Evolutionary conservation across 2,113 vertebrate genomes (phyloP), one percentile per base, ranked within the genome.

Genomic region (Nibea albiflora): DNA sequence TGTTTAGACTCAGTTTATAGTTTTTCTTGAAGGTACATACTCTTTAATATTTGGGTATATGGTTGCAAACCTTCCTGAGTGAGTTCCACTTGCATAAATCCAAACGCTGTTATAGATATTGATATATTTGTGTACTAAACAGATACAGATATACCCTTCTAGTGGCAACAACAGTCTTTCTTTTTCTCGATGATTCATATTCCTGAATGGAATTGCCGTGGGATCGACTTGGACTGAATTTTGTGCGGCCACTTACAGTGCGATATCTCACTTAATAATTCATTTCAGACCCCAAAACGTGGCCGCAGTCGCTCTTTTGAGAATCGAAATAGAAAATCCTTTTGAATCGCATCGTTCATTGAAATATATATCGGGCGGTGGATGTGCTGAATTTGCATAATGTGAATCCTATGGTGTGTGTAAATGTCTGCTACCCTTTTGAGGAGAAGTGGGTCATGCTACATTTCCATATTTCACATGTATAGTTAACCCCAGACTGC

Each of bases 391-490:
- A 92, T 94, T 88, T 83, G 80, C 89, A 89, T 92, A 90, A 85
- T 88, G 49, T 35, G 81, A 83, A 86, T 83, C 61, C 52, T 84
- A 77, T 76, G 81, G 66, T 81, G 89, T 70, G 87, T 80, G 62
- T 81, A 85, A 80, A 80, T 68, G 83, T 24, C 87, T 85, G 76
- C 80, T 64, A 65, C 68, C 84, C 66, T 75, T 24, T 74, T 11
- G 0, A 73, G 72, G 28, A 88, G 90, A 92, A 92, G 69, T 94
- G 91, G 90, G 90, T 89, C 91, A 90, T 5, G 39, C 85, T 62
- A 44, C 71, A 92, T 91, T 88, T 92, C 86, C 88, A 92, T 90
- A 88, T 90, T 90, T 89, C 85, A 84, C 82, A 78, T 78, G 67
- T 87, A 73, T 39, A 77, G 67, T 88, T 87, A 89, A 87, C 85